These are phyloP conservation scores for Gephyroberyx darwinii DNA, from an alignment of 2,797 vertebrate genomes.

Conservation along the genomic window DNA sequence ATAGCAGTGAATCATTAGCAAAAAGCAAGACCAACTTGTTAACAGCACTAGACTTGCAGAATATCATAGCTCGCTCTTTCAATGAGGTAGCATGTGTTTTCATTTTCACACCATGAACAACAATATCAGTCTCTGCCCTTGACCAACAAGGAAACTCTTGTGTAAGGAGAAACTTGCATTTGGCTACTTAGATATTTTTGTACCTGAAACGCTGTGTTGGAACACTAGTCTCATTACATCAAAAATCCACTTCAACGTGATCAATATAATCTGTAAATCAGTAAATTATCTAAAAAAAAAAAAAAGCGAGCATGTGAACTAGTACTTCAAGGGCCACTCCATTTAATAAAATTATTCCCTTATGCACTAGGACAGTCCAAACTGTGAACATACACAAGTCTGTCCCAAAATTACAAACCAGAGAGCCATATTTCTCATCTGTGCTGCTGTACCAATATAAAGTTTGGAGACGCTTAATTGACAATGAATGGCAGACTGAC, in stretches of 20 bases:
- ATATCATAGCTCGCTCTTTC: constrained; percentile 48
- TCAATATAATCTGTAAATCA: too few relatives aligned
- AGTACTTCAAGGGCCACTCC: neutral
- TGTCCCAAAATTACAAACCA: neutral
- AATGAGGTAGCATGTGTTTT: constrained; percentile 64
- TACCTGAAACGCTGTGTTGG: constrained; percentile 10
- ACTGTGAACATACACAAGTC: neutral
- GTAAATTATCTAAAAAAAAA: too few relatives aligned
- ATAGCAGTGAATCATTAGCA: constrained; percentile 49
- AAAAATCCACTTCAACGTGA: too few relatives aligned
- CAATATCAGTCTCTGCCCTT: constrained; percentile 53
- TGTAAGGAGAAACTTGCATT: neutral
- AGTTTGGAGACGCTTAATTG: too few relatives aligned
- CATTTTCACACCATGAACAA: constrained; percentile 69
- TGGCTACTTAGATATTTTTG: constrained; percentile 5
- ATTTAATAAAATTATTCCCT: neutral
- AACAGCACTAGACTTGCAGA: constrained; percentile 57
- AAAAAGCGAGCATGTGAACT: neutral
- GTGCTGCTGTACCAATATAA: too few relatives aligned
- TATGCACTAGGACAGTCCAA: neutral
- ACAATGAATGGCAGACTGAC: too few relatives aligned
- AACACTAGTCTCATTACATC: constrained; percentile 1
- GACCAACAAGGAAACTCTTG: constrained; percentile 10
- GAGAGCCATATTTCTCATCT: too few relatives aligned
- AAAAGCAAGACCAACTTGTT: constrained; percentile 63